Percentiles rank a stretch among this genome's conserved stretches.
These are phyloP conservation scores for Tinea trinotella DNA, from an alignment of 2,888 invertebrate species.

Conservation along the genomic window DNA sequence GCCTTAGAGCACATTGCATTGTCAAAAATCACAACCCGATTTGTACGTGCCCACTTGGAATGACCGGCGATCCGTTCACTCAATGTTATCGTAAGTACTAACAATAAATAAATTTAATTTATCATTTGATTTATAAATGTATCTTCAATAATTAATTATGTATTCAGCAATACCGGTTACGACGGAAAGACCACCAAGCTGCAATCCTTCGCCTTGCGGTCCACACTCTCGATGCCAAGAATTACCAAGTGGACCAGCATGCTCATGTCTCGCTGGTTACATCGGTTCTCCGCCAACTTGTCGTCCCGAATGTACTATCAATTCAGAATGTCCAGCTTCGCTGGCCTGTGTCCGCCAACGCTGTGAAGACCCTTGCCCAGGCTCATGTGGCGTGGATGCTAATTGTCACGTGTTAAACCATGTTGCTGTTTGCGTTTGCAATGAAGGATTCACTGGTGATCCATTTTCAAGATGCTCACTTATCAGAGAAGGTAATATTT, in stretches of 20 bases:
- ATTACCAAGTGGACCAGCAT: conserved; percentile 80
- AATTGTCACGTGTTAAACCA: conserved; percentile 85
- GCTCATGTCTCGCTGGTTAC: conserved; percentile 84
- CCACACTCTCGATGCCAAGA: conserved; percentile 86
- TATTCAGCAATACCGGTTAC: conserved; percentile 42
- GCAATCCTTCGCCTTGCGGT: conserved; percentile 87
- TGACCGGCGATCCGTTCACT: conserved; percentile 89
- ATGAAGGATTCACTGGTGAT: conserved; percentile 84
- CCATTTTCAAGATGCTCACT: conserved; percentile 81
- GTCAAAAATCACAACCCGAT: conserved; percentile 90
- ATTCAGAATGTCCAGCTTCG: conserved; percentile 84
- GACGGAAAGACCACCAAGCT: conserved; percentile 81
- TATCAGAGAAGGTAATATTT: conserved; percentile 56
- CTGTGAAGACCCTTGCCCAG: conserved; percentile 87
- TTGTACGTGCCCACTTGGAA: conserved; percentile 88
- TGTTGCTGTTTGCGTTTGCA: conserved; percentile 85
- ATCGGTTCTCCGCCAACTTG: conserved; percentile 86
- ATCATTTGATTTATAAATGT: neutral
- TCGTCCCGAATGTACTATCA: conserved; percentile 84
- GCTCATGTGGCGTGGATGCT: conserved; percentile 86
- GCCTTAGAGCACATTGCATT: conserved; percentile 86
- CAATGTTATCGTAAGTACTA: conserved; percentile 80
- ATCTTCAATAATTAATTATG: neutral
- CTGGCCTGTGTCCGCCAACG: conserved; percentile 84
- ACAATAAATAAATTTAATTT: neutral